Evolutionary conservation across 2,888 invertebrate species (phyloP).

Genomic region (Pristionchus arcanus): DNA sequence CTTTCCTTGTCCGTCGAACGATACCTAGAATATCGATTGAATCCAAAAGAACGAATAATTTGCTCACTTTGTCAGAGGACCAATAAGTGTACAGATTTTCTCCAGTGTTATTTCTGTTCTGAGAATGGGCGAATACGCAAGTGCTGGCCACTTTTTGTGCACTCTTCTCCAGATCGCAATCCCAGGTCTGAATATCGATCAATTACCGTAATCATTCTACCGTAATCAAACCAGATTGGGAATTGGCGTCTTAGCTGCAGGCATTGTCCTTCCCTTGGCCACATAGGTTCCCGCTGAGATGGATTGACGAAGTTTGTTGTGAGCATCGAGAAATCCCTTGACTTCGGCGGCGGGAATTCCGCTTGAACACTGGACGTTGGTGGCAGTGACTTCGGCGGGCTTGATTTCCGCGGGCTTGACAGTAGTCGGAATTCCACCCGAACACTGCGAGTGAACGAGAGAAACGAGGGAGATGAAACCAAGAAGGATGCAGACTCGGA

Average conservation of each 20-base stretch:
- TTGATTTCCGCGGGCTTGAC: too few relatives aligned
- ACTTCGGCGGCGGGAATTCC: neutral
- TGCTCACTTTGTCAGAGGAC: slow-evolving; percentile 4
- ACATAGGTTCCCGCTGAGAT: slow-evolving; percentile 26
- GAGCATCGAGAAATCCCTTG: slow-evolving; percentile 28
- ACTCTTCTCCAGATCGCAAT: slow-evolving; percentile 4
- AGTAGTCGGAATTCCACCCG: neutral
- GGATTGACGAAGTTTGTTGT: slow-evolving; percentile 33
- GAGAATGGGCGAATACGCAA: neutral
- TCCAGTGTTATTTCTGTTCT: neutral
- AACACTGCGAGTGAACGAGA: neutral
- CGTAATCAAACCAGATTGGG: neutral
- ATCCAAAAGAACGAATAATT: neutral
- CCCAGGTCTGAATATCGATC: neutral
- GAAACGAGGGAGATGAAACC: neutral
- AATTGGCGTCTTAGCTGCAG: neutral
- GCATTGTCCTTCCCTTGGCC: slow-evolving; percentile 33
- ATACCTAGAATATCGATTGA: slow-evolving; percentile 1
- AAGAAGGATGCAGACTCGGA: neutral
- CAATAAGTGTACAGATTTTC: neutral
- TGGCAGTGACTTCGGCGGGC: too few relatives aligned
- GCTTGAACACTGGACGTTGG: neutral
- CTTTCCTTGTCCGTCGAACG: slow-evolving; percentile 6
- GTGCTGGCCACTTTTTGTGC: neutral
- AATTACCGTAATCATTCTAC: neutral